A percentile compares a stretch with the other conserved stretches of the same genome.
Conservation (phyloP, 2,797 vertebrate genomes). For the Crenuchus spilurus region DNA sequence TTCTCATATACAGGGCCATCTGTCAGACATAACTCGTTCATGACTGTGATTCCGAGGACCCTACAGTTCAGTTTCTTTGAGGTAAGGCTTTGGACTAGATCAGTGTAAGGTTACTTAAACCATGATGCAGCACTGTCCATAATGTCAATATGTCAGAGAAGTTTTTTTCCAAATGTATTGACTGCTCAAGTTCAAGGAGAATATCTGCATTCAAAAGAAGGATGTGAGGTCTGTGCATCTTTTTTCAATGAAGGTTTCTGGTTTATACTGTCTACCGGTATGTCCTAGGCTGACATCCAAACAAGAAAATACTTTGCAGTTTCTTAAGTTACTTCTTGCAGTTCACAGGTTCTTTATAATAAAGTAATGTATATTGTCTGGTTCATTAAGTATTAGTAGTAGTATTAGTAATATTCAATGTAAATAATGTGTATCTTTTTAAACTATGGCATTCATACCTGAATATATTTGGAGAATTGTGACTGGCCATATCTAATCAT, state of each 20-base stretch:
- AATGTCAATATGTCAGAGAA: constrained; percentile 30
- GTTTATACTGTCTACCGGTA: neutral
- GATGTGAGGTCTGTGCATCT: neutral
- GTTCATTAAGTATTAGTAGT: too few species aligned
- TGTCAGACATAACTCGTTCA: constrained; percentile 25
- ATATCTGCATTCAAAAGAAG: neutral
- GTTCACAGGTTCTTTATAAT: too few species aligned
- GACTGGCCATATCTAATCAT: neutral
- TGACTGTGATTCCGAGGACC: constrained; percentile 29
- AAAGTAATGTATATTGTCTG: too few species aligned
- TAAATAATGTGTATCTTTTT: too few species aligned
- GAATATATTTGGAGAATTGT: too few species aligned
- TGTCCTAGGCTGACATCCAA: too few species aligned
- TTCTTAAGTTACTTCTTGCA: too few species aligned
- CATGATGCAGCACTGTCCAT: constrained; percentile 1
- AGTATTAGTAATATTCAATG: too few species aligned
- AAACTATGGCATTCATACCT: too few species aligned
- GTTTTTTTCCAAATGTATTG: constrained; percentile 5
- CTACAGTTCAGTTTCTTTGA: neutral
- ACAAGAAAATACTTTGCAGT: too few species aligned
- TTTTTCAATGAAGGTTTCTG: neutral
- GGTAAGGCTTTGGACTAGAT: constrained; percentile 11
- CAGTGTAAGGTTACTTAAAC: constrained; percentile 21
- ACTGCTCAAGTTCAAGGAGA: constrained; percentile 10
- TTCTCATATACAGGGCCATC: constrained; percentile 5